These are phyloP conservation scores for Nothoprocta pentlandii DNA, from an alignment of 2,113 vertebrate species.

Conservation along the genomic window DNA sequence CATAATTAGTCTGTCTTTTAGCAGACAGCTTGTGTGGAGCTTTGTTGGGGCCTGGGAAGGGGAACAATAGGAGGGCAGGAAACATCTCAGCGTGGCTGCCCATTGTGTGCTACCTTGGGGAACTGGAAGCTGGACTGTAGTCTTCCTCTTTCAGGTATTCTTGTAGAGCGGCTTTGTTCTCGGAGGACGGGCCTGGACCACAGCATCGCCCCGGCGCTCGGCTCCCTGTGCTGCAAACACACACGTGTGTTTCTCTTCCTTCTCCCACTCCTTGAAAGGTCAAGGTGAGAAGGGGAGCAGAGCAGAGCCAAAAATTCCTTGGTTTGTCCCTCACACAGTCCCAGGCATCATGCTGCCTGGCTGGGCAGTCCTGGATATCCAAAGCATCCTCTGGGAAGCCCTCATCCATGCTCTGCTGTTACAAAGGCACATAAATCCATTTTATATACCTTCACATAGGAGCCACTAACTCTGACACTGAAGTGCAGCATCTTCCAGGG, in stretches of 20 bases:
- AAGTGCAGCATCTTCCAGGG: neutral
- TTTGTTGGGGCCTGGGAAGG: neutral
- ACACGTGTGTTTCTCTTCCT: slow-evolving; percentile 25
- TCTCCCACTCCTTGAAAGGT: neutral
- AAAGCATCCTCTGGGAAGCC: neutral
- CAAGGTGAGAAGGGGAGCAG: neutral
- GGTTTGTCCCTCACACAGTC: neutral
- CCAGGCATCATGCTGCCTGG: neutral
- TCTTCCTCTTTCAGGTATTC: slow-evolving; percentile 64
- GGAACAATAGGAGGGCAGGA: slow-evolving; percentile 63
- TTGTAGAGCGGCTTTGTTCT: neutral
- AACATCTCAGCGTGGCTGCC: slow-evolving; percentile 40
- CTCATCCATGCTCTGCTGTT: fast-evolving
- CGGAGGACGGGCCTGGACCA: slow-evolving; percentile 41
- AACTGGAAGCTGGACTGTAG: slow-evolving; percentile 65
- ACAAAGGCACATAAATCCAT: neutral
- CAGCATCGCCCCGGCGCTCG: neutral
- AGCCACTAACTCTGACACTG: neutral
- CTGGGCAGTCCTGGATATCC: neutral
- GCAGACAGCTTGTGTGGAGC: neutral
- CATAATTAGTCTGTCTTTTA: neutral
- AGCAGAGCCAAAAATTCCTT: too few relatives aligned
- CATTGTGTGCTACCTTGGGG: slow-evolving; percentile 66
- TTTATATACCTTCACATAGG: fast-evolving
- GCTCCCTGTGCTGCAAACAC: slow-evolving; percentile 54